Evolutionary conservation across 2,888 invertebrate genomes (phyloP), one percentile per base, ranked within the genome.

Genomic region (Dicyrtoma fusca): DNA sequence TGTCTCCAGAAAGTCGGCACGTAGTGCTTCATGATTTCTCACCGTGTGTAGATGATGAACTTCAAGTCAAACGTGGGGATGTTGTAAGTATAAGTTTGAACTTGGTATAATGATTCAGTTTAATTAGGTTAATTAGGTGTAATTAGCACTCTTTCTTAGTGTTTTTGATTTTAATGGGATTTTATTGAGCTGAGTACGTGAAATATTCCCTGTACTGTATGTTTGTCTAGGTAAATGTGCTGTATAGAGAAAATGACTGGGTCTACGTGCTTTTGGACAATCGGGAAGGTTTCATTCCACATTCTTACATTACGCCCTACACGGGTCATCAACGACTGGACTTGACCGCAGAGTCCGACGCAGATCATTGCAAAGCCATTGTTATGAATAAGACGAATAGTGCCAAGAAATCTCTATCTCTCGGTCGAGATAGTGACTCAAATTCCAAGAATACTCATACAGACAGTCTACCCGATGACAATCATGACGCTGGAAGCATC

Each of bases 191-290:
- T n/a, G n/a, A n/a, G n/a, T n/a, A 34, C 34, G 34, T 34, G 8
- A 34, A 34, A 34, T 34, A 34, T 34, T 34, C n/a, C n/a, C n/a
- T n/a, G n/a, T n/a, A n/a, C n/a, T n/a, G 53, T 53, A n/a, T 53
- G 53, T 61, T 8, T 61, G 44, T 44, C 17, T 51, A 74, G 82
- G 95, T 96, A n/a, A 94, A 95, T 85, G 91, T 96, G 75, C 85
- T 97, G 75, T 97, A 97, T 84, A 88, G 95, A 79, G 97, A 97
- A 84, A 95, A 96, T 83, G 96, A 97, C 84, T 97, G 97, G 97
- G 95, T 95, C 10, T 97, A 97, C 85, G 95, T 97, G 0, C 94
- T 96, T 82, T 51, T 49, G 8, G 61, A 61, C 14, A 75, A 75
- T 69, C 71, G 64, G 14, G 95, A 97, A 84, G 97, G 97, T 0